Evolutionary conservation across 2,113 vertebrate genomes (phyloP).

Genomic region (Canis aureus): DNA sequence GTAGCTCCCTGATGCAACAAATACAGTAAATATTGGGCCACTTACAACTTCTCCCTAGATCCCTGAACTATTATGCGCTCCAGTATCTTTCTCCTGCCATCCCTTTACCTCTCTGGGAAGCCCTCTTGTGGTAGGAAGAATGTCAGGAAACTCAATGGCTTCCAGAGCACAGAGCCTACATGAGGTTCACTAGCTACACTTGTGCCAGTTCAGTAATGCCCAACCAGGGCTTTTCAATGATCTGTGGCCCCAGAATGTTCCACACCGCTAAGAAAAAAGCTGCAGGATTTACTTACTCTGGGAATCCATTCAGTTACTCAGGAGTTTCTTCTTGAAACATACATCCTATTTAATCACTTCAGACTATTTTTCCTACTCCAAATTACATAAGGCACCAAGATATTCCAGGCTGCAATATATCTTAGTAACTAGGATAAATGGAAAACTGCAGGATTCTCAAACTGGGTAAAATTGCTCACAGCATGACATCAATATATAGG

Average conservation of each 20-base stretch:
- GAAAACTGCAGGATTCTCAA: not conserved
- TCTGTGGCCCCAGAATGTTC: not conserved
- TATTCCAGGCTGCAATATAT: not conserved
- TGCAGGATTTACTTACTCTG: not conserved
- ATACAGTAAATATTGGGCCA: not conserved
- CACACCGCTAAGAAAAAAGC: not conserved
- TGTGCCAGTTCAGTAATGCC: not conserved
- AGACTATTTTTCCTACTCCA: not conserved
- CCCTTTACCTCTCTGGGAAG: not conserved
- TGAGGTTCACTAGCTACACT: fast-evolving
- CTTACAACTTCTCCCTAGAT: not conserved
- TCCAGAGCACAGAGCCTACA: fast-evolving
- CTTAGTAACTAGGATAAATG: not conserved
- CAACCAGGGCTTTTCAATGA: not conserved
- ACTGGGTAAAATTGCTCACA: not conserved
- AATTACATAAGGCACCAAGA: not conserved
- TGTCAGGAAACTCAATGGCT: not conserved
- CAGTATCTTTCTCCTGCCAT: not conserved
- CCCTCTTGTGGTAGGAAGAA: not conserved
- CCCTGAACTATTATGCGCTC: not conserved
- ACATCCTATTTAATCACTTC: not conserved
- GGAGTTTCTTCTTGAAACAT: not conserved
- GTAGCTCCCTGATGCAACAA: not conserved
- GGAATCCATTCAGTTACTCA: not conserved
- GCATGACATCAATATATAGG: not conserved